Base-by-base conservation (phyloP, 2,888 invertebrate genomes). In the Mesopsocus fuscifrons region DNA sequence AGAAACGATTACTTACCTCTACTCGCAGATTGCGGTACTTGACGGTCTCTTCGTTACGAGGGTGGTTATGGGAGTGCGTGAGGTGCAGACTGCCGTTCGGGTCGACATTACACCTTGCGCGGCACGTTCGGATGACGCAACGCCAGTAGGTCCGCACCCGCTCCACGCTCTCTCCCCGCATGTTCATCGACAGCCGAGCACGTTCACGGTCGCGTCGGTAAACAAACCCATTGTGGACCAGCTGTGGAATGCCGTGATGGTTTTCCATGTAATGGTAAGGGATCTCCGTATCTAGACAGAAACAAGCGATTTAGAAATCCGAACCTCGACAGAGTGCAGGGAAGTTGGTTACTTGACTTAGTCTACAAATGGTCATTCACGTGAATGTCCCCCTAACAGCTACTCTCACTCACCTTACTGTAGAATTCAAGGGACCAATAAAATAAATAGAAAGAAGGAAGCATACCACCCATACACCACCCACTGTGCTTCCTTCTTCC, bases 201-300 rank as follows among this genome's bases (percentile, higher is more conserved):
- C 31, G 16, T 23, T 47, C 45, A 15, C 47, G 38, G 40, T 49
- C 45, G 11, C 44, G 45, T 42, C 45, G 46, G 42, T 47, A 48
- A 13, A 48, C 42, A 35, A 34, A 48, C 38, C 47, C 46, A 41
- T 47, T 41, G 40, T 48, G 45, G 11, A 47, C 45, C 32, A 49
- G 43, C 40, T 47, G 47, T 18, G 38, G 38, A 17, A 38, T 5
- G n/a, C 38, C 38, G 38, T 38, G 38, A 5, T 38, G 38, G 21
- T 38, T 38, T 11, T 38, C 38, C 38, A 38, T 38, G 11, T 38
- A 38, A 21, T 33, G 17, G 9, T 33, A 33, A n/a, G n/a, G n/a
- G n/a, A n/a, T n/a, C n/a, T n/a, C n/a, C n/a, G n/a, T n/a, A n/a
- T n/a, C n/a, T n/a, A n/a, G n/a, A n/a, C n/a, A n/a, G n/a, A n/a